Evolutionary conservation across 37 sponge, comb jelly and placozoan species (phyloP), one percentile per base, ranked within the genome.

Genomic region (Agelas oroides): DNA sequence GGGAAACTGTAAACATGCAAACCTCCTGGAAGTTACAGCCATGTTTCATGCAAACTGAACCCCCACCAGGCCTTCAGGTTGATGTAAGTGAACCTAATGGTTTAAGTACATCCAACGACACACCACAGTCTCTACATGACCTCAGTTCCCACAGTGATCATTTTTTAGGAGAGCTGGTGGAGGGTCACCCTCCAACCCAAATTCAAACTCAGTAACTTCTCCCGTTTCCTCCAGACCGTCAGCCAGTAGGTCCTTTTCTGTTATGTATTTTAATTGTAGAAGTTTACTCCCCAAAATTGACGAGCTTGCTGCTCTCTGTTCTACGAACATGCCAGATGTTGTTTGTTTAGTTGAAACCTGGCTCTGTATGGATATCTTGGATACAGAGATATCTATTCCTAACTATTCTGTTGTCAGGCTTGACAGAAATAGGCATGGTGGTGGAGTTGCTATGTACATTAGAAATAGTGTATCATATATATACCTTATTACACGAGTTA

Each of bases 261-360:
- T 75, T 32, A 58, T 75, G 59, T 56, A 75, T 52, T 75, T 32
- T 30, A 75, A 75, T 57, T 25, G 20, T n/a, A 54, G 75, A 30
- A 75, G 75, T 56, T 18, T 75, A 16, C 24, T 75, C 23, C 75
- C 75, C 32, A 75, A 75, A 75, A 8, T 75, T 57, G 75, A 75
- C 34, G 75, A 75, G 34, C 59, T 75, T 58, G 33, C 18, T 58
- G 59, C 59, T 32, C 54, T 75, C 8, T 75, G 75, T 75, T 25
- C 54, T 23, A 18, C 59, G 28, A 30, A 40, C n/a, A 75, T 55
- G 31, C 75, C 75, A 8, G 12, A 75, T 57, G 27, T 75, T 56
- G 31, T 75, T 27, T 75, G 75, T 27, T 5, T 75, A 52, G 75
- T 75, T 27, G 75, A 75, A 56, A 75, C n/a, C 75, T 75, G 75